phyloP scores from a whole-genome alignment of 2,888 invertebrate species.

The Rhamphomyia laevipes region DNA sequence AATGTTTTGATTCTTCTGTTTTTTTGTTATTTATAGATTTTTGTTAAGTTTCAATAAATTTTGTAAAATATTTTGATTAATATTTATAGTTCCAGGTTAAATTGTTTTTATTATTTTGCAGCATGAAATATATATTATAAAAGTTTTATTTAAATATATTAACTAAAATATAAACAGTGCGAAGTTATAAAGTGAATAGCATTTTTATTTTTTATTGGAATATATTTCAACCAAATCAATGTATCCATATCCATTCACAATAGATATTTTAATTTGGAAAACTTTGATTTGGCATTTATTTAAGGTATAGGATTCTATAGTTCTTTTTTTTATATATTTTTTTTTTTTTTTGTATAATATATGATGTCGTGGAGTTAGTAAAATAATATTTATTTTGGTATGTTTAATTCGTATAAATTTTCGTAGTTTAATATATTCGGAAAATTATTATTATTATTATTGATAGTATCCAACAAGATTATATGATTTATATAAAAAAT shows the following conservation, averaged over 20 bases:
- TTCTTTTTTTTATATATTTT: not conserved
- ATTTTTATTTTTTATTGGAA: too few species aligned
- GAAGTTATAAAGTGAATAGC: too few species aligned
- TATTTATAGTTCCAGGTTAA: too few species aligned
- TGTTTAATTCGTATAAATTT: too few species aligned
- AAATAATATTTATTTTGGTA: too few species aligned
- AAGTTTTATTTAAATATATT: not conserved
- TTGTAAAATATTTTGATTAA: not conserved
- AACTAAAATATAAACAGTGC: too few species aligned
- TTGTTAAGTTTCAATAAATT: not conserved
- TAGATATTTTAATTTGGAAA: too few species aligned
- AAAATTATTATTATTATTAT: too few species aligned
- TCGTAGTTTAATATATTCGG: too few species aligned
- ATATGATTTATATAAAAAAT: too few species aligned
- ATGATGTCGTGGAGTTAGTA: slow-evolving; percentile 12
- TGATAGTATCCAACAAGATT: too few species aligned
- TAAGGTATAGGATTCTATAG: too few species aligned
- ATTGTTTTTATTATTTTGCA: slow-evolving; percentile 7
- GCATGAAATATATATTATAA: slow-evolving; percentile 12
- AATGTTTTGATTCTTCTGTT: slow-evolving; percentile 14
- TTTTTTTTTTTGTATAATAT: slow-evolving; percentile 12
- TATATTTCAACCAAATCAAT: not conserved
- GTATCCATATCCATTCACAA: not conserved
- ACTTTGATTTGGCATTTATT: not conserved
- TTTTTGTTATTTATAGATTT: not conserved